Conservation (phyloP, 2,888 invertebrate species). For the Linhomoeus sp. region DNA sequence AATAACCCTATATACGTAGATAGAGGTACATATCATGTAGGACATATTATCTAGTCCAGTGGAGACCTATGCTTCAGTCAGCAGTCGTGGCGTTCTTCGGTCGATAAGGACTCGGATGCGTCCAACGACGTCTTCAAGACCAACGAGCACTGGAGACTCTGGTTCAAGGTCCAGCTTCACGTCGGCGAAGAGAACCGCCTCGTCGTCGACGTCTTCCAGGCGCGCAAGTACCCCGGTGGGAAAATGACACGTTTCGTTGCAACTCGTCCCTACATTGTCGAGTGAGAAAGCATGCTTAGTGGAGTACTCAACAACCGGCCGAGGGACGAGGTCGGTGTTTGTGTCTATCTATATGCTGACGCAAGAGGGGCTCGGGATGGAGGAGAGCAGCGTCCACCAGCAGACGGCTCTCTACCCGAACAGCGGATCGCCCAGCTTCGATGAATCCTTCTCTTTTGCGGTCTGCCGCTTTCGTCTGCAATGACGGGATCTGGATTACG, state of each 20-base stretch:
- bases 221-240: neutral
- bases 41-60: too few species aligned
- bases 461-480: neutral
- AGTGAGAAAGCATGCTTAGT: neutral
- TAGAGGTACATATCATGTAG: too few species aligned
- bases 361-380: neutral
- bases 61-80: too few species aligned
- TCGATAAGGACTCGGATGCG: neutral
- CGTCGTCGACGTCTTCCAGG: neutral
- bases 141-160: neutral
- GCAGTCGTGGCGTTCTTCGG: neutral
- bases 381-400: neutral
- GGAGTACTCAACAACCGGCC: neutral
- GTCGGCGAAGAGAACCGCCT: neutral
- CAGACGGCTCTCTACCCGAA: neutral
- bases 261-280: neutral
- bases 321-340: neutral
- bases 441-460: neutral
- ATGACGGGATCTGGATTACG: too few species aligned
- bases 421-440: neutral
- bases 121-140: neutral
- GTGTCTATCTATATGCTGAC: neutral
- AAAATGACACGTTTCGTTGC: neutral
- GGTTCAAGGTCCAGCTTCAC: neutral
- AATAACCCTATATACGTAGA: too few species aligned